Percentiles rank a stretch among this genome's conserved stretches.
Conservation (phyloP, 2,113 vertebrate species). For the Hemibagrus wyckioides region DNA sequence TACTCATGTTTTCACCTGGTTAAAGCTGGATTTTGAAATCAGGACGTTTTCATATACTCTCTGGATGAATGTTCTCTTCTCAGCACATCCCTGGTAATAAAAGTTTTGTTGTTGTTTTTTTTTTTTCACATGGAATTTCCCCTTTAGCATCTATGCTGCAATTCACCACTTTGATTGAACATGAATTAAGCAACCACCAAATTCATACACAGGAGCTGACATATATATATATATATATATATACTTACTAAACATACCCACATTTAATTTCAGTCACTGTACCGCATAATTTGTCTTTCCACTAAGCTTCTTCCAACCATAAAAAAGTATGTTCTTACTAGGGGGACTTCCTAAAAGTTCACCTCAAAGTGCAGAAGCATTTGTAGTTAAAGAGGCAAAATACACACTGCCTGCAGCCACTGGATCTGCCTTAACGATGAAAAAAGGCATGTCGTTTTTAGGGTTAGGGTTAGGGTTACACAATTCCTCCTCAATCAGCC, state of each 20-base stretch:
- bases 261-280: neutral
- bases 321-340: conserved; percentile 17
- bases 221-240: neutral
- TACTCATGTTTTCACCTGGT: neutral
- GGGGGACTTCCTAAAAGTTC: conserved; percentile 36
- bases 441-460: neutral
- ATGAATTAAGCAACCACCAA: conserved; percentile 5
- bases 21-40: neutral
- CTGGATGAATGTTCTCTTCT: neutral
- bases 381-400: conserved; percentile 12
- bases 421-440: neutral
- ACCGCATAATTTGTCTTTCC: neutral
- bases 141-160: neutral
- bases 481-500: neutral
- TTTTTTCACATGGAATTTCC: conserved; percentile 8
- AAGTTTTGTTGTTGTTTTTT: neutral
- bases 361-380: conserved; percentile 28
- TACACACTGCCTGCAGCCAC: neutral
- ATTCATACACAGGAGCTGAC: neutral
- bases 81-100: neutral
- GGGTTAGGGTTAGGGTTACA: neutral
- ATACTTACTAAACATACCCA: neutral
- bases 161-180: neutral
- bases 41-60: neutral
- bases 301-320: conserved; percentile 1